Percentiles rank a stretch among this genome's conserved stretches.
These are phyloP conservation scores for Dascyllus trimaculatus DNA, from an alignment of 2,113 vertebrate species.

Conservation along the genomic window DNA sequence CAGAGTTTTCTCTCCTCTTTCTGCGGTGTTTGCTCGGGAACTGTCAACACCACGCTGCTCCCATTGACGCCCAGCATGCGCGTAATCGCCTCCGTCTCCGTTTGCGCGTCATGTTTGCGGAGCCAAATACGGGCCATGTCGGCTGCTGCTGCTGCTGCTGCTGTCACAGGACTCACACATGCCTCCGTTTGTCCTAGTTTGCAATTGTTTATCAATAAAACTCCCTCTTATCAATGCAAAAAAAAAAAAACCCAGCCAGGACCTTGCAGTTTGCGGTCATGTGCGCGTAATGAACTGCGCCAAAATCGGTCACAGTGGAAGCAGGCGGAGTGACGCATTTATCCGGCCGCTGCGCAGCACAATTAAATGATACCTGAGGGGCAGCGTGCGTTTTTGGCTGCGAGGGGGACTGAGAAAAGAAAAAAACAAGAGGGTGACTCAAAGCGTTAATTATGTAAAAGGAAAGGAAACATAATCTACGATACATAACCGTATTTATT, in stretches of 20 bases:
- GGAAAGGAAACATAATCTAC: slow-evolving; percentile 7
- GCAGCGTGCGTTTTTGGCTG: slow-evolving; percentile 4
- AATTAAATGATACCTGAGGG: slow-evolving; percentile 55
- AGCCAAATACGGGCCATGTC: slow-evolving; percentile 70
- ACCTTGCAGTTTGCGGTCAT: slow-evolving; percentile 25
- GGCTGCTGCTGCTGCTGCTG: slow-evolving; percentile 34
- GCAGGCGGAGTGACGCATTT: slow-evolving; percentile 40
- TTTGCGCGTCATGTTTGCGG: slow-evolving; percentile 74
- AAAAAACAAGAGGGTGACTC: slow-evolving; percentile 49
- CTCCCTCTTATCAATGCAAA: background rate
- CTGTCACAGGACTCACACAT: slow-evolving; percentile 38
- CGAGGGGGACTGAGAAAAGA: background rate
- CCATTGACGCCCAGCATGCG: slow-evolving; percentile 71
- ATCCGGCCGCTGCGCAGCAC: slow-evolving; percentile 21
- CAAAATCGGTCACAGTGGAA: slow-evolving; percentile 9
- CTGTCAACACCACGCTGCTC: slow-evolving; percentile 76
- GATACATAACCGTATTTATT: background rate
- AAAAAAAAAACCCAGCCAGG: too few relatives aligned
- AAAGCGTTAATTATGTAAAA: slow-evolving; percentile 46
- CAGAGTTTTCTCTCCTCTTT: slow-evolving; percentile 19
- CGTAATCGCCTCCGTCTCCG: slow-evolving; percentile 60
- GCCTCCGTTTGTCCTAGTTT: slow-evolving; percentile 15
- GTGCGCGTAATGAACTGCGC: slow-evolving; percentile 3
- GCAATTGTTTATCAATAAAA: too few relatives aligned
- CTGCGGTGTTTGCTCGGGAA: slow-evolving; percentile 76